These are phyloP conservation scores for Nowickia ferox DNA, from an alignment of 2,888 invertebrate genomes.

Conservation along the genomic window DNA sequence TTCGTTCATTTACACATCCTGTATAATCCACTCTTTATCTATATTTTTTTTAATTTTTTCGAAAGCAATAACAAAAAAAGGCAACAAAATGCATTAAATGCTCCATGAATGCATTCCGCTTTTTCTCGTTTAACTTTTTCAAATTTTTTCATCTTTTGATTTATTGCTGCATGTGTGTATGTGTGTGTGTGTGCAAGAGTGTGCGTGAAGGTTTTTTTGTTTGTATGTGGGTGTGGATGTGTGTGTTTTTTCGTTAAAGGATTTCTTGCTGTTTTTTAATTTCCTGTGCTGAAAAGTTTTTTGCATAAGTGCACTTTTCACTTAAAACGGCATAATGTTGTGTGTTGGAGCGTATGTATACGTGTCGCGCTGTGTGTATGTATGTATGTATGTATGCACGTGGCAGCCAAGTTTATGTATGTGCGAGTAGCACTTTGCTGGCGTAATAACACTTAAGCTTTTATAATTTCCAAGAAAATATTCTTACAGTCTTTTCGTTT, in stretches of 20 bases:
- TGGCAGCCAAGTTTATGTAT: neutral
- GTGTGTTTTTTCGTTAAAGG: conserved; percentile 35
- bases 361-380: neutral
- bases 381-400: neutral
- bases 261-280: conserved; percentile 73
- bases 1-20: conserved; percentile 1
- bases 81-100: conserved; percentile 7
- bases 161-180: conserved; percentile 12
- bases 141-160: conserved; percentile 47
- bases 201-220: conserved; percentile 24
- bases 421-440: conserved; percentile 10
- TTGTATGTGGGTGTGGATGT: neutral
- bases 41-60: neutral
- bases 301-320: conserved; percentile 73
- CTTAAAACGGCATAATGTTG: conserved; percentile 59
- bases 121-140: conserved; percentile 25
- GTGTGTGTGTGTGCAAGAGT: neutral
- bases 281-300: conserved; percentile 76
- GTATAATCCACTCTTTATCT: neutral
- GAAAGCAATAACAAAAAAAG: neutral
- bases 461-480: conserved; percentile 54
- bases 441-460: conserved; percentile 55
- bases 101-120: conserved; percentile 2
- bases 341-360: neutral
- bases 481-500: conserved; percentile 39